Base-by-base conservation (phyloP, 2,888 invertebrate species). In the Ernsta delagoae region DNA sequence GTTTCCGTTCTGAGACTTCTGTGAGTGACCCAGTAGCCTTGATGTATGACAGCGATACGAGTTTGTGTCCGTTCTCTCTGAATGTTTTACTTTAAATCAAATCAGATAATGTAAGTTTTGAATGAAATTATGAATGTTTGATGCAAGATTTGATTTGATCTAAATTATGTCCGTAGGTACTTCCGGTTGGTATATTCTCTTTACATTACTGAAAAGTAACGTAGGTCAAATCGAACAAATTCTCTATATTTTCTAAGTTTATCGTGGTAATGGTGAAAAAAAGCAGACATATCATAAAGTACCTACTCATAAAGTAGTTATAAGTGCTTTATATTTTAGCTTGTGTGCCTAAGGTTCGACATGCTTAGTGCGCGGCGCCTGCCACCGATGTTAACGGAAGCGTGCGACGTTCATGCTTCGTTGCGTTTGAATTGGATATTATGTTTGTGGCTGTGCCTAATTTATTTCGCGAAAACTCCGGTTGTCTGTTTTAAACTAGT, bases 11-110 rank as follows among this genome's bases (percentile, higher is more conserved):
- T 71, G 70, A 73, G 65, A 72, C 71, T 31, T 59, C 71, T 31
- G 31, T 71, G 56, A 39, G 70, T 75, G 75, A 73, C 77, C 77
- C 71, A 76, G 70, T 77, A 74, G 70, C 79, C 79, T 78, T 78
- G 73, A 72, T 75, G 72, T 53, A 62, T 75, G 73, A 76, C 74
- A 75, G 71, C 70, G 70, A 72, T 65, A 71, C 53, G 59, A 53
- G 36, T 59, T 57, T 31, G 5, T n/a, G 16, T 65, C 45, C 53
- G 45, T 65, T 57, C 34, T 57, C 34, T n/a, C 5, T 48, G 12
- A 0, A 11, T 12, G 45, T 50, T 12, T 31, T 31, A 31, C 11
- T 9, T 54, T 54, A 31, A 54, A 54, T 31, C 11, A 31, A 54
- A 54, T 31, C 12, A 48, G 2, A 31, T 31, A 31, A 3, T 4